Evolutionary conservation across 2,113 vertebrate genomes (phyloP), one percentile per base, ranked within the genome.

Genomic region (Carassius auratus): DNA sequence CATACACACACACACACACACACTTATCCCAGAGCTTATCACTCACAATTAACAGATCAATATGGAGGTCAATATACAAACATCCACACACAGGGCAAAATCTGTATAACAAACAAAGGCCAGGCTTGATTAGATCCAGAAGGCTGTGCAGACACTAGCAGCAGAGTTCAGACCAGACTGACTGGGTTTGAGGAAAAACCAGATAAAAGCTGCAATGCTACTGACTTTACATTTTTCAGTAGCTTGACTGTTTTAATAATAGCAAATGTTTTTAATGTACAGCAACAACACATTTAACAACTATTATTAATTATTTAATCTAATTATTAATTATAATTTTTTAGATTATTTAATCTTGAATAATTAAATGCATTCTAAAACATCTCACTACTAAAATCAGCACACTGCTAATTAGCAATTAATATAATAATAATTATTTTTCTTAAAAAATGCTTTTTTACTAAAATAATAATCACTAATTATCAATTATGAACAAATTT

Each of bases 11-110:
- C n/a, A 8, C 73, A 15, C 26, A n/a, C 30, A 7, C 38, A 71
- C 8, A 15, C 42, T 64, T 66, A 74, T 17, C 26, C 15, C 17
- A 78, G 45, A 66, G 62, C 30, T 73, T 83, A 83, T 83, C 81
- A 42, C 81, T 42, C 84, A 36, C 45, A 19, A 64, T 78, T 69
- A 83, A 57, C 81, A 73, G 48, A 73, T 73, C 81, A 73, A 85
- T 71, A 48, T 4, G 2, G 50, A 55, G 76, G 59, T 79, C 75
- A 30, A 85, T 78, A 76, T 77, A 68, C 61, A 85, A 45, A 61
- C 73, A 76, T 69, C 23, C 71, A 45, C 71, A 74, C 38, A 74
- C 71, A 74, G 36, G 71, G 21, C 38, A 74, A 6, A 23, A 4
- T 74, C 38, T 74, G 71, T 13, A 48, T 74, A 14, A 74, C 36